Evolutionary conservation across 2,888 invertebrate species (phyloP), one percentile per base, ranked within the genome.

Genomic region (Argyresthia goedartella): DNA sequence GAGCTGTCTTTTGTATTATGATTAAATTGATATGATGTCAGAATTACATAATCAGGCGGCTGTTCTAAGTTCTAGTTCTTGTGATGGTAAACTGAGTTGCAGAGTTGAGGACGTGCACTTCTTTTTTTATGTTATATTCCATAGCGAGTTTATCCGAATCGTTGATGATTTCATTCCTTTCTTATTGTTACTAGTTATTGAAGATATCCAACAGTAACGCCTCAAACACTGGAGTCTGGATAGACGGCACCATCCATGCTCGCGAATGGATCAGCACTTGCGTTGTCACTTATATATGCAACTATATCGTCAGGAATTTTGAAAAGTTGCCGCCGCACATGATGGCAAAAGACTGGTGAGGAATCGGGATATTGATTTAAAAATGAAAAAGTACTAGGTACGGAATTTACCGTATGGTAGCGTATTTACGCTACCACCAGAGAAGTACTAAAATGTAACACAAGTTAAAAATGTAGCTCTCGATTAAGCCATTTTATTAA

Each of bases 191-290:
- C 39, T 65, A 87, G 87, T 73, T 87, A 72, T 64, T 87, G 42
- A 89, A 92, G 69, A 92, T 94, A 57, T 93, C 93, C 8, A 93
- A 93, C 65, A 92, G 93, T 51, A 87, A 90, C 45, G 76, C 88
- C 0, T 78, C 76, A 8, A 92, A 91, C 53, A 89, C 91, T 4
- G 92, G 91, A 0, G 81, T 93, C 9, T 94, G 93, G 93, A 74
- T 93, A 50, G 93, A 93, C 62, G 93, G 92, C n/a, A 93, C 94
- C 9, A 95, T 94, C 60, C 96, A 96, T 67, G 95, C 95, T 0
- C 88, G 97, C 49, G 98, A 98, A 87, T 98, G 95, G 95, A 94
- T 95, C 55, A 91, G 92, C 16, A 92, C 93, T 0, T 92, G 94
- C 0, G 89, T 91, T 0, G 93, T 93, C 0, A 92, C 93, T 0